Conservation (phyloP, 2,797 vertebrate species). For the Artibeus lituratus region DNA sequence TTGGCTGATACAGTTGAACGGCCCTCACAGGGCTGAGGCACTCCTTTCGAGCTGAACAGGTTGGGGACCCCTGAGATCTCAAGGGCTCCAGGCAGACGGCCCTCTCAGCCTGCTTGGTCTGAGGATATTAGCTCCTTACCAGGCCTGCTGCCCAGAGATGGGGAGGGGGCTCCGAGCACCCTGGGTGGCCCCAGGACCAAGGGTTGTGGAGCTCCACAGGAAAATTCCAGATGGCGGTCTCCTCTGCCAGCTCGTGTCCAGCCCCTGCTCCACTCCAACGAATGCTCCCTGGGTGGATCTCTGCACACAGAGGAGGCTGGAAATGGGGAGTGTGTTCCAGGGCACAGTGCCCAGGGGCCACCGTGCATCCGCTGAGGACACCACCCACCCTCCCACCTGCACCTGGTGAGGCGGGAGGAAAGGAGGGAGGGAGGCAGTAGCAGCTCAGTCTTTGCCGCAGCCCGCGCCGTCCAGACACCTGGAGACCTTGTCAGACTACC, state of each 20-base stretch:
- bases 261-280: not conserved
- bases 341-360: not conserved
- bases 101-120: not conserved
- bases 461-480: not conserved
- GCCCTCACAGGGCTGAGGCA: not conserved
- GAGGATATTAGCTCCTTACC: not conserved
- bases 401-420: not conserved
- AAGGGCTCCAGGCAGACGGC: not conserved
- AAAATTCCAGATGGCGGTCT: not conserved
- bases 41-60: not conserved
- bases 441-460: not conserved
- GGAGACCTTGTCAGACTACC: not conserved
- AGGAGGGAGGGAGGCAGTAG: not conserved
- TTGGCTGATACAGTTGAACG: not conserved
- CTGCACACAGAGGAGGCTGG: not conserved
- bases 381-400: not conserved
- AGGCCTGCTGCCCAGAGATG: not conserved
- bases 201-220: not conserved
- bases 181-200: not conserved
- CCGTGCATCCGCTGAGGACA: not conserved
- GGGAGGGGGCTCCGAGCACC: not conserved
- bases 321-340: not conserved
- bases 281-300: too few relatives aligned
- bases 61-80: not conserved
- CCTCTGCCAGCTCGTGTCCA: not conserved